These are phyloP conservation scores for Antheraea pernyi DNA, from an alignment of 1,140 invertebrate genomes.

Conservation along the genomic window DNA sequence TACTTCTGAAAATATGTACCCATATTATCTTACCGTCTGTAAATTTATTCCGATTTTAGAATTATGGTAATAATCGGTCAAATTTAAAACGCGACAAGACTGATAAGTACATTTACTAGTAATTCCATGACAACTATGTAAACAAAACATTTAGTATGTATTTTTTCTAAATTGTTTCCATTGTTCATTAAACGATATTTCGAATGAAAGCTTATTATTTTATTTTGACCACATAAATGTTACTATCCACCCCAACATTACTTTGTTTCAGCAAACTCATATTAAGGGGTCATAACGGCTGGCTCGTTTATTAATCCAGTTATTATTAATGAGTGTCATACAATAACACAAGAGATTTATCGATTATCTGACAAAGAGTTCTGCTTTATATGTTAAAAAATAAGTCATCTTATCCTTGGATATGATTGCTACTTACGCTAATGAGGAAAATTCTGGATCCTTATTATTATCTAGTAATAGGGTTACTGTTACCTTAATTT, in stretches of 20 bases:
- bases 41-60: constrained; percentile 13
- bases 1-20: background rate
- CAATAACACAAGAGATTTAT: constrained; percentile 31
- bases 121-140: constrained; percentile 46
- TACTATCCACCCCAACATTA: background rate
- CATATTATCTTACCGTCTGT: constrained; percentile 5
- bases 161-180: constrained; percentile 63
- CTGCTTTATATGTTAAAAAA: constrained; percentile 50
- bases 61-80: constrained; percentile 45
- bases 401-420: constrained; percentile 38
- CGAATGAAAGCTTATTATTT: constrained; percentile 12
- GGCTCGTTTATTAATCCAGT: constrained; percentile 25
- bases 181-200: constrained; percentile 64
- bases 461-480: background rate
- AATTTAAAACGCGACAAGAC: constrained; percentile 57
- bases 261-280: constrained; percentile 2
- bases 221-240: background rate
- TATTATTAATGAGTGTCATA: constrained; percentile 29
- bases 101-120: constrained; percentile 38
- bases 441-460: constrained; percentile 40
- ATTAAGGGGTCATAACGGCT: constrained; percentile 18
- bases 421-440: constrained; percentile 49
- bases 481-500: background rate
- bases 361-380: constrained; percentile 49
- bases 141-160: constrained; percentile 50